Evolutionary conservation across 2,888 invertebrate species (phyloP).

Genomic region (Mythimna pallens): DNA sequence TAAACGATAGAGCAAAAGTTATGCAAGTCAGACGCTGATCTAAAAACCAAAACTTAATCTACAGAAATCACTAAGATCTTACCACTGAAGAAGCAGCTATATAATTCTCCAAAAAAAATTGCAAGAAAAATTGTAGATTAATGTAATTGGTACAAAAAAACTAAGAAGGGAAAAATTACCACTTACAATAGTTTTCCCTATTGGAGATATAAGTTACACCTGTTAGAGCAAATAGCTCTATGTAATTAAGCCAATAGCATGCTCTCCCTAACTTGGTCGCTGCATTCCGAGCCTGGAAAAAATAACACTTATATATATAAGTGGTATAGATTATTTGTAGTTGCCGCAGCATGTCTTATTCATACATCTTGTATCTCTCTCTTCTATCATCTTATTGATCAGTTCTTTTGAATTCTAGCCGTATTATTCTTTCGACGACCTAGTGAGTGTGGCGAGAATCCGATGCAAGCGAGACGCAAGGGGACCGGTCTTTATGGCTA

Average conservation of each 20-base stretch:
- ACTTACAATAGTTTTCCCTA: conserved; percentile 98
- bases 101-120: conserved; percentile 20
- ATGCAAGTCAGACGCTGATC: not conserved
- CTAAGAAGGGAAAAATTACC: conserved; percentile 20
- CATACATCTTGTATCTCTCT: no score
- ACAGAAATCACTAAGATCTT: conserved; percentile 21
- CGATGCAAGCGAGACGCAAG: no score
- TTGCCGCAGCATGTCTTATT: not conserved
- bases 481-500: no score
- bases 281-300: conserved; percentile 86
- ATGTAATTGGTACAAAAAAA: not conserved
- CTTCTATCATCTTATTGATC: no score
- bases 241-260: conserved; percentile 95
- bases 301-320: conserved; percentile 1
- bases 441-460: no score
- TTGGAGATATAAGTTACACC: conserved; percentile 98
- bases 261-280: conserved; percentile 92
- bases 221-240: conserved; percentile 96
- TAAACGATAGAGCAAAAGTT: not conserved
- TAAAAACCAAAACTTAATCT: conserved; percentile 1
- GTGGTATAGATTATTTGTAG: not conserved
- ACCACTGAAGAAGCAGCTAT: conserved; percentile 35
- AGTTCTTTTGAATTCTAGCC: no score
- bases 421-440: no score
- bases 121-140: conserved; percentile 24